Evolutionary conservation across 2,888 invertebrate genomes (phyloP), one percentile per base, ranked within the genome.

Genomic region (Caradrina clavipalpis): DNA sequence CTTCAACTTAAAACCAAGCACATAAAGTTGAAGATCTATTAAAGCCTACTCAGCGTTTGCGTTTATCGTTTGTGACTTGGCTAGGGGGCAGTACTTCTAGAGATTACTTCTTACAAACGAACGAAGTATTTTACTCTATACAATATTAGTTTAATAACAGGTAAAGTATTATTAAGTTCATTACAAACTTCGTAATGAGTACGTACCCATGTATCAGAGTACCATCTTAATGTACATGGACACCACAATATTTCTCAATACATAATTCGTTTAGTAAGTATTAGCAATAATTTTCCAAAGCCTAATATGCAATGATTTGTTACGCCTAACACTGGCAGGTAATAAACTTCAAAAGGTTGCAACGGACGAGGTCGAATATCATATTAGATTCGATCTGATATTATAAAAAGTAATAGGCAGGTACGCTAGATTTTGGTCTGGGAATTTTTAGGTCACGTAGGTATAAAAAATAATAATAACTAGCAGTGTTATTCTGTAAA

Each of bases 321-420:
- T 64, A 54, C 69, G 69, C 57, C 56, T 56, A 19, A 21, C 51
- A 57, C 50, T 35, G 64, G 13, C 72, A 64, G 54, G 59, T 63
- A 69, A 73, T 70, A 60, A 58, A 7, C 58, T 63, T n/a, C 3
- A n/a, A 80, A 80, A 82, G 83, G 83, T 82, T 61, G 47, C 50
- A 47, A 10, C n/a, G 31, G 65, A 51, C 83, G 80, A 81, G 80
- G 80, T 69, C 76, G 53, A 68, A 53, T 50, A 39, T 11, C 47
- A 5, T 51, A 51, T 67, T 51, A 7, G 50, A 51, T 56, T 35
- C 19, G 68, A 71, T 75, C 49, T 68, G 49, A 51, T 71, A 67
- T 35, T 71, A 49, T 13, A 7, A 31, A 71, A 75, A 71, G 50
- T 50, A 50, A 53, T 73, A 56, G 56, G 65, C 39, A 19, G 21